Percentiles rank a stretch among this genome's conserved stretches.
These are phyloP conservation scores for Tragulus kanchil DNA, from an alignment of 2,113 vertebrate genomes.

Conservation along the genomic window DNA sequence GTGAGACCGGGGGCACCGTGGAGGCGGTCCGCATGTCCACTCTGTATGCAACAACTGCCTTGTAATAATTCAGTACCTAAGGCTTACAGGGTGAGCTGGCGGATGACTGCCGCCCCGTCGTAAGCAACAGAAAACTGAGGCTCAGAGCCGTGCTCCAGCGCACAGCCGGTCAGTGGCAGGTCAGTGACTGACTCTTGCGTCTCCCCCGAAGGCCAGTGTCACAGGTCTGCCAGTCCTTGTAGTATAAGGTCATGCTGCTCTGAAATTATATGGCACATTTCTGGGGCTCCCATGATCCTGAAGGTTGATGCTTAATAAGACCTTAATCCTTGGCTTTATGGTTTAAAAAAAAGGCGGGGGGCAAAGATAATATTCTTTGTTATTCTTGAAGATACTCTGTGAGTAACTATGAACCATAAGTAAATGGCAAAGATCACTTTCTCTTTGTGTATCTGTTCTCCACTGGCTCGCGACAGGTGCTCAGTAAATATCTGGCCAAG, in stretches of 20 bases:
- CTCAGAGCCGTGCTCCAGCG: slow-evolving; percentile 1
- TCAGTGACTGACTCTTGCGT: background rate
- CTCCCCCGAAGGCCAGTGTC: slow-evolving; percentile 23
- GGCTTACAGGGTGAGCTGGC: slow-evolving; percentile 10
- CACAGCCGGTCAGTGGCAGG: background rate
- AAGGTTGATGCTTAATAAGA: slow-evolving; percentile 2
- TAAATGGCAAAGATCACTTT: background rate
- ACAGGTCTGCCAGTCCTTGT: background rate
- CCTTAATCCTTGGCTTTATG: background rate
- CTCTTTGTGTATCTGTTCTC: background rate
- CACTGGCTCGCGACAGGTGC: background rate
- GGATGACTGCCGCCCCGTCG: background rate
- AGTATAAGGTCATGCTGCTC: slow-evolving; percentile 7
- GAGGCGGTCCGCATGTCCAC: background rate
- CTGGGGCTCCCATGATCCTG: slow-evolving; percentile 9
- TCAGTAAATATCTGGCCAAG: slow-evolving; percentile 31
- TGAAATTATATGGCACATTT: slow-evolving; percentile 1
- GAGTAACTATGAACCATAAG: background rate
- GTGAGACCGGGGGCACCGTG: background rate
- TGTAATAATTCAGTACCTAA: background rate
- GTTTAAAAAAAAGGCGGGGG: background rate
- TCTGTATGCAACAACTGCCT: background rate
- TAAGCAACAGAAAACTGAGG: slow-evolving; percentile 30
- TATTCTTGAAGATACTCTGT: background rate
- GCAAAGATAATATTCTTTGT: background rate